A percentile compares a stretch with the other conserved stretches of the same genome.
These are phyloP conservation scores for Tachina grossa DNA, from an alignment of 2,888 invertebrate genomes.

Conservation along the genomic window DNA sequence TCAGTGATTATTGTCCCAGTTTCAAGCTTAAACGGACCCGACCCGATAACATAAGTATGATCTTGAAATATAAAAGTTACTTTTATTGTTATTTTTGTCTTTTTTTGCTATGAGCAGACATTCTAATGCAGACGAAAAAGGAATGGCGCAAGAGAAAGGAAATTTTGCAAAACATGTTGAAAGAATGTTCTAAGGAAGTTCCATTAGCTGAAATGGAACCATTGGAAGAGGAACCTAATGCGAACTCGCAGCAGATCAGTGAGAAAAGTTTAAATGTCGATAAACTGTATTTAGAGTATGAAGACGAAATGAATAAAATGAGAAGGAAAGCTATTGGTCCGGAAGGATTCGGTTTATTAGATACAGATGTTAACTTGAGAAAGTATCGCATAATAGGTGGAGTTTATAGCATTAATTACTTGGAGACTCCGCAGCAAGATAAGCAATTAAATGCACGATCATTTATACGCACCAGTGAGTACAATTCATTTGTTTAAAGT, in stretches of 20 bases:
- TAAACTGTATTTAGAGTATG: constrained; percentile 82
- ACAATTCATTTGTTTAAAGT: too few relatives aligned
- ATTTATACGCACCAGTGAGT: constrained; percentile 80
- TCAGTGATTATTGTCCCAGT: constrained; percentile 83
- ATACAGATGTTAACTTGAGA: constrained; percentile 88
- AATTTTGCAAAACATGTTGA: constrained; percentile 80
- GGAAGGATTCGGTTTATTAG: constrained; percentile 81
- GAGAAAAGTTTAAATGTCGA: constrained; percentile 81
- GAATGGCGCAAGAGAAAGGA: constrained; percentile 83
- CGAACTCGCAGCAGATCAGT: constrained; percentile 74
- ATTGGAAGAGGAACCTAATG: constrained; percentile 76
- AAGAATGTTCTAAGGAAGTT: constrained; percentile 78
- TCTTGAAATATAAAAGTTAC: neutral
- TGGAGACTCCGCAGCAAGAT: constrained; percentile 90
- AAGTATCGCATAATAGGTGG: constrained; percentile 91
- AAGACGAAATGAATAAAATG: constrained; percentile 80
- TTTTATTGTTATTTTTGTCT: neutral
- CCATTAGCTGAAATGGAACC: constrained; percentile 76
- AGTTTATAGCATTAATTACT: constrained; percentile 88
- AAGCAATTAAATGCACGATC: constrained; percentile 80
- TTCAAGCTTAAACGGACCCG: constrained; percentile 76
- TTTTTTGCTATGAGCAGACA: constrained; percentile 73
- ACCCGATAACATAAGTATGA: constrained; percentile 76
- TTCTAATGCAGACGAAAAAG: constrained; percentile 80
- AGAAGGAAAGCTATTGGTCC: constrained; percentile 80